A percentile compares a stretch with the other conserved stretches of the same genome.
These are phyloP conservation scores for Heteromormyrus szaboi DNA, from an alignment of 2,797 vertebrate species.

Conservation along the genomic window DNA sequence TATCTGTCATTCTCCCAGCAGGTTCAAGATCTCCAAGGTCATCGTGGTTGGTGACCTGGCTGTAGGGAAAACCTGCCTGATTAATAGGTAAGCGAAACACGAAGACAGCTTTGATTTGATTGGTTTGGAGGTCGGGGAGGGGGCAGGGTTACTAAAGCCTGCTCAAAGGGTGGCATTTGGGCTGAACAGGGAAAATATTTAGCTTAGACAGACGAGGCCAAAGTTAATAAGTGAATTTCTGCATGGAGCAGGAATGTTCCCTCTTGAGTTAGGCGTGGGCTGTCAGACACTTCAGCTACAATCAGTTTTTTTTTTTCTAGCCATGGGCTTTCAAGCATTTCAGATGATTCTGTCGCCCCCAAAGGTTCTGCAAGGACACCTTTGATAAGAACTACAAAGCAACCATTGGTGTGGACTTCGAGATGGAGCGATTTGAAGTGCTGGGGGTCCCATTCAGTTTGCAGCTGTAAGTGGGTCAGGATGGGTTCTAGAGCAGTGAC, in stretches of 20 bases:
- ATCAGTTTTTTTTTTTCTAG: background rate
- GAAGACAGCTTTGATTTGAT: background rate
- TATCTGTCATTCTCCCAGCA: slow-evolving; percentile 40
- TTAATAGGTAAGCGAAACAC: slow-evolving; percentile 72
- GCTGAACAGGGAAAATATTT: background rate
- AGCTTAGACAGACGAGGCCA: background rate
- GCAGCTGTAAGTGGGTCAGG: slow-evolving; percentile 77
- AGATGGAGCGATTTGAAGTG: slow-evolving; percentile 94
- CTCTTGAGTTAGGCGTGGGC: background rate
- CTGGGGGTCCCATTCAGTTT: slow-evolving; percentile 87
- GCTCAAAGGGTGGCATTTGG: background rate
- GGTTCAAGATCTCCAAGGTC: slow-evolving; percentile 91
- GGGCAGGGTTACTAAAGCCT: background rate
- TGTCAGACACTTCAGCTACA: background rate
- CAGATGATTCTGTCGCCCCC: background rate
- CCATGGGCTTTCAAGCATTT: background rate
- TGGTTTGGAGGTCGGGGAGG: background rate
- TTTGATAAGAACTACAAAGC: slow-evolving; percentile 93
- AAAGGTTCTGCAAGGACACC: slow-evolving; percentile 82
- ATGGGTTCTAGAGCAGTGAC: too few species aligned
- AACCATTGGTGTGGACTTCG: slow-evolving; percentile 93
- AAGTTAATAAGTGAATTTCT: background rate
- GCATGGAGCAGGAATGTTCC: background rate
- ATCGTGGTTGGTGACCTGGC: slow-evolving; percentile 90
- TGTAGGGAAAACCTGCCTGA: slow-evolving; percentile 89